Percentiles rank a stretch among this genome's conserved stretches.
phyloP scores from a whole-genome alignment of 2,888 invertebrate species.

The Agonopterix subpropinquella region DNA sequence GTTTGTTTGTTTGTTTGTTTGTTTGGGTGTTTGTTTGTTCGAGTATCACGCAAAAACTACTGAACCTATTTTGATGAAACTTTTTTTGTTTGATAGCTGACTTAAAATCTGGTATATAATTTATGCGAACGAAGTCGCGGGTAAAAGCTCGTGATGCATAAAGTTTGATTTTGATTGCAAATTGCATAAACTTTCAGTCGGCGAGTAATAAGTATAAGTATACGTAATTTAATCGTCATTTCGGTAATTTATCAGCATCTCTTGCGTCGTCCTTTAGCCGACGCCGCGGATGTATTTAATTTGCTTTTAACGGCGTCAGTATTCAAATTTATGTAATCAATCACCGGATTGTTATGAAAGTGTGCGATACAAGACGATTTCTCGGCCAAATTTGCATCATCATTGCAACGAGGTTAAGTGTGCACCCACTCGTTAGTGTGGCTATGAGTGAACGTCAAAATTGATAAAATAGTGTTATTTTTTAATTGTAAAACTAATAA shows the following conservation, averaged over 20 bases:
- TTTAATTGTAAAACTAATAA: no score
- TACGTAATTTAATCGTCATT: constrained; percentile 62
- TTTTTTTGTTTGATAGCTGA: no score
- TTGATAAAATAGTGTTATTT: no score
- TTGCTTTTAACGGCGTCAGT: constrained; percentile 65
- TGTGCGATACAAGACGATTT: constrained; percentile 65
- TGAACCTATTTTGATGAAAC: no score
- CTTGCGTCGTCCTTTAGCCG: constrained; percentile 61
- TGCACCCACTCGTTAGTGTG: constrained; percentile 22
- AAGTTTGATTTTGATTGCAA: constrained; percentile 10
- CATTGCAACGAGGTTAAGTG: constrained; percentile 48
- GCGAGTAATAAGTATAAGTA: neutral
- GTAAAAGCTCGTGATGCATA: no score
- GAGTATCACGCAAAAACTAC: no score
- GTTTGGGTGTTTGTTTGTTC: no score
- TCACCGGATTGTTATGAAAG: constrained; percentile 73
- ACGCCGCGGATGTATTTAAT: constrained; percentile 69
- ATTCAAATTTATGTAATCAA: constrained; percentile 73
- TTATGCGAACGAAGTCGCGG: no score
- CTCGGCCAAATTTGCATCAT: constrained; percentile 67
- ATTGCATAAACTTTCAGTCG: neutral
- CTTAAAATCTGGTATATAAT: no score
- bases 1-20: no score
- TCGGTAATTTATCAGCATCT: constrained; percentile 55
- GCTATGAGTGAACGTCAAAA: neutral